Evolutionary conservation across 2,888 invertebrate genomes (phyloP).

Genomic region (Dolomedes plantarius): DNA sequence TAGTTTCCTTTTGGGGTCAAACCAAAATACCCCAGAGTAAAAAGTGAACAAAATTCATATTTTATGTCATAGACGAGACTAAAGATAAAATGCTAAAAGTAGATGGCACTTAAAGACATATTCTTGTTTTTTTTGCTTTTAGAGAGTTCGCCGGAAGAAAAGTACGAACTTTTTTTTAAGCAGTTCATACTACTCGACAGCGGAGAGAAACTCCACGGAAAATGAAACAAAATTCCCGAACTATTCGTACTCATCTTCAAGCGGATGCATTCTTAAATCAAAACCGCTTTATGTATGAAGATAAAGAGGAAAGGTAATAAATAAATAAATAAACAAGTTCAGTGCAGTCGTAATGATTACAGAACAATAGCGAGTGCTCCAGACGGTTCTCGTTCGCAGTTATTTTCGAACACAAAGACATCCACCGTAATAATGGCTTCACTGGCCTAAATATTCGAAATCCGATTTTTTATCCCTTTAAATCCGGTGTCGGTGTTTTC

Average conservation of each 20-base stretch:
- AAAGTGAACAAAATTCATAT: no score
- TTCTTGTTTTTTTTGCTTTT: no score
- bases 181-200: no score
- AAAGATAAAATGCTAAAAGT: no score
- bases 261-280: not conserved
- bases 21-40: no score
- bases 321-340: conserved; percentile 11
- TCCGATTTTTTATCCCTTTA: conserved; percentile 19
- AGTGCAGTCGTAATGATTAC: conserved; percentile 49
- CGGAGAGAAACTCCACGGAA: no score
- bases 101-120: no score
- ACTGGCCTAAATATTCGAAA: conserved; percentile 63
- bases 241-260: not conserved
- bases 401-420: conserved; percentile 60
- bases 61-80: no score
- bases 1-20: no score
- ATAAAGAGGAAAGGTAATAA: not conserved
- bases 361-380: conserved; percentile 47
- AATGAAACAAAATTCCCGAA: not conserved
- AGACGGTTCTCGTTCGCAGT: conserved; percentile 29
- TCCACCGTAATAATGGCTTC: conserved; percentile 44
- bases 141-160: no score
- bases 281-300: not conserved
- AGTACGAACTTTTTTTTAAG: no score
- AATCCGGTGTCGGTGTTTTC: conserved; percentile 23